Evolutionary conservation across 2,113 vertebrate species (phyloP), one percentile per base, ranked within the genome.

Genomic region (Gallinago media): DNA sequence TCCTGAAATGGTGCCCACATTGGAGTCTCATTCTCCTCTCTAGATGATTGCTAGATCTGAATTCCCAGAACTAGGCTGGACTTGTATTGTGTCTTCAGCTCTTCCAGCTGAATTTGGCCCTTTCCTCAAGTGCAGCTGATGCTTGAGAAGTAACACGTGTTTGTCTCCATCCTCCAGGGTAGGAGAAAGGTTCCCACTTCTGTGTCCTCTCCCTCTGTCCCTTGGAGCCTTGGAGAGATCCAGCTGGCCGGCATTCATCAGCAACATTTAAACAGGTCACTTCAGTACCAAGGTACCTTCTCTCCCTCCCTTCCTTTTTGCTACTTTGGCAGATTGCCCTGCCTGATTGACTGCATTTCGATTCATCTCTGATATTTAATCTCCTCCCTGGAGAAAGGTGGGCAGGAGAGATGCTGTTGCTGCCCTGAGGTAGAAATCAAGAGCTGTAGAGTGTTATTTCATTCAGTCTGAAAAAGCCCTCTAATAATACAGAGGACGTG

Each of bases 361-460:
- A 75, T 92, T 92, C 32, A 85, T 88, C 72, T 95, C 44, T 73
- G 92, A 58, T 92, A 77, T 89, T 91, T 93, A 94, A 93, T 96
- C 93, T 95, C 46, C 55, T 94, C 93, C 63, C 62, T 91, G 49
- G 83, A 95, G 95, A 94, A 97, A 76, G 91, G 94, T 83, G 86
- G 92, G 58, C 81, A 74, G 85, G 70, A 86, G 68, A 94, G 92
- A 89, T 90, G 94, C 68, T 93, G 85, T 93, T 94, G 27, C 68
- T 91, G 75, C 78, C 89, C 56, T 56, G 62, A 91, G 92, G 94
- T 84, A 95, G 78, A 77, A 92, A 92, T 96, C 83, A 85, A 96
- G 93, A 90, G 72, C 88, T 89, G 77, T 77, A 88, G 92, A 96
- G 95, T 92, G 78, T 96, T 95, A 94, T 95, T 97, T 96, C 92